Conservation (phyloP, 2,797 vertebrate species). For the Channallabes apus region DNA sequence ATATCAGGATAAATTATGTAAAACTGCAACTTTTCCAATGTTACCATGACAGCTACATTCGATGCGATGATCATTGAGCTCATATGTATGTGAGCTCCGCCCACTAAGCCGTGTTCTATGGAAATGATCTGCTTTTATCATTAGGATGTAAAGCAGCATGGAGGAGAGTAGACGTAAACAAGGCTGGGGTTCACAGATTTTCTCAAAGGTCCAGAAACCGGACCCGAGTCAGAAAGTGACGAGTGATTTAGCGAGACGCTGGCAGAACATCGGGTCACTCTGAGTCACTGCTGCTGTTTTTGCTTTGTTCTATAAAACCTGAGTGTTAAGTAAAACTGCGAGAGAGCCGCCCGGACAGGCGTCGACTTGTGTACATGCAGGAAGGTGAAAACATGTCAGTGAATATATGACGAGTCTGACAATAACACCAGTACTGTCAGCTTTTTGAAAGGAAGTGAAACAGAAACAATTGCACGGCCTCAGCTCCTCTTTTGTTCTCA, state of each 20-base stretch:
- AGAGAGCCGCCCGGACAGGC: background rate
- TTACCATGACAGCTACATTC: background rate
- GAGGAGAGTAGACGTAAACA: background rate
- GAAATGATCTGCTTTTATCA: background rate
- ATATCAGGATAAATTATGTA: background rate
- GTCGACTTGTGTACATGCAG: background rate
- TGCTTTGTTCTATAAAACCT: background rate
- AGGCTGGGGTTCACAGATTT: background rate
- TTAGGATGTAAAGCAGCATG: background rate
- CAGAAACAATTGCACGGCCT: constrained; percentile 3
- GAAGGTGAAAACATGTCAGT: background rate
- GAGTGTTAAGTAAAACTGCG: background rate
- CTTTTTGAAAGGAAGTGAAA: constrained; percentile 3
- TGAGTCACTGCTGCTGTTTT: constrained; percentile 21
- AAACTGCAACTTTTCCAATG: background rate
- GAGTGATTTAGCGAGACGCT: constrained; percentile 20
- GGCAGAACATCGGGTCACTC: constrained; percentile 42
- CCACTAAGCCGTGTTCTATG: background rate
- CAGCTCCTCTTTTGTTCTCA: constrained; percentile 53
- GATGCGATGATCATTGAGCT: background rate
- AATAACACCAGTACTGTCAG: background rate
- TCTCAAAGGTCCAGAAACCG: constrained; percentile 21
- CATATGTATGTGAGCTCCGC: background rate
- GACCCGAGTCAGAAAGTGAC: constrained; percentile 14
- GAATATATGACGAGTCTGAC: background rate